Conservation (phyloP, 1,140 invertebrate genomes). For the Globodera ellingtonae region DNA sequence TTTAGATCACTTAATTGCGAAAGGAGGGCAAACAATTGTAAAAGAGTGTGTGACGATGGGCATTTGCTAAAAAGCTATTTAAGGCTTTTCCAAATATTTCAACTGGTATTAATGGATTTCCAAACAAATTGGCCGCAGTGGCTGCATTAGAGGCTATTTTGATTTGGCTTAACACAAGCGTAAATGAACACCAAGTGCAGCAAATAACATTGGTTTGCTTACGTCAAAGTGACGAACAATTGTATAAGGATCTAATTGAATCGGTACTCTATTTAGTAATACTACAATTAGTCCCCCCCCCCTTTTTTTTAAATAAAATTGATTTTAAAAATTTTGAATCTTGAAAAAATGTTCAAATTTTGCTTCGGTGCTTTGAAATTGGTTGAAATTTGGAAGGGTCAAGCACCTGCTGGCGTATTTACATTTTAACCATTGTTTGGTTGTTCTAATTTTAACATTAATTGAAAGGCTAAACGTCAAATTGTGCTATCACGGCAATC, state of each 20-base stretch:
- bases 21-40: neutral
- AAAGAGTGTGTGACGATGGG: neutral
- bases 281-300: too few relatives aligned
- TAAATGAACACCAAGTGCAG: neutral
- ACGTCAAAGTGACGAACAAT: neutral
- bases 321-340: too few relatives aligned
- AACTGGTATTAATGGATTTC: neutral
- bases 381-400: too few relatives aligned
- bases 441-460: neutral
- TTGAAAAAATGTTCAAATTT: too few relatives aligned
- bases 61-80: neutral
- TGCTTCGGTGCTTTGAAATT: too few relatives aligned
- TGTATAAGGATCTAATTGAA: neutral
- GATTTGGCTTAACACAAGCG: neutral
- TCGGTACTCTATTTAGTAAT: neutral
- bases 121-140: neutral
- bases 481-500: neutral
- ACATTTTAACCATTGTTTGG: neutral
- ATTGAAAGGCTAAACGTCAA: neutral
- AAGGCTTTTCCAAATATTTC: neutral
- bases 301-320: too few relatives aligned
- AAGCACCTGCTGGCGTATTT: too few relatives aligned
- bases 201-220: neutral
- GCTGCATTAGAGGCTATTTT: neutral
- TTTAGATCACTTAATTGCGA: neutral